Conservation (phyloP, 2,888 invertebrate genomes). For the Acrobasis repandana region DNA sequence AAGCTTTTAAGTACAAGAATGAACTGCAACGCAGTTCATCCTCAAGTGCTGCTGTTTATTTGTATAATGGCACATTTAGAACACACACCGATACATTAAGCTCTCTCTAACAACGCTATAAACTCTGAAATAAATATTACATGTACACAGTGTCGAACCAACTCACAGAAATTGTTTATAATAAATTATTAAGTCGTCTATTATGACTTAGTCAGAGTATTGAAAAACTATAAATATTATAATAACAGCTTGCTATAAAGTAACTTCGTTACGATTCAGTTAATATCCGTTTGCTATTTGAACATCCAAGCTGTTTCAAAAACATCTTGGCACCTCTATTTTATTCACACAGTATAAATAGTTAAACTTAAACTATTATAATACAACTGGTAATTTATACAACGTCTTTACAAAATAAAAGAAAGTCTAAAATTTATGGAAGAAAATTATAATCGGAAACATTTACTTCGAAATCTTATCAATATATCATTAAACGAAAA, state of each 20-base stretch:
- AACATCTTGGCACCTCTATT: constrained; percentile 11
- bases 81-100: constrained; percentile 63
- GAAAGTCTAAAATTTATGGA: background rate
- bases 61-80: constrained; percentile 62
- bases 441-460: too few relatives aligned
- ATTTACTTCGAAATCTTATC: too few relatives aligned
- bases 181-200: constrained; percentile 18
- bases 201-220: constrained; percentile 6
- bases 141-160: background rate
- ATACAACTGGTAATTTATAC: constrained; percentile 20
- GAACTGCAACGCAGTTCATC: constrained; percentile 15
- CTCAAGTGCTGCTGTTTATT: constrained; percentile 23
- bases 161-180: constrained; percentile 5
- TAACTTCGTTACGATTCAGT: background rate
- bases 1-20: constrained; percentile 48
- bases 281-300: background rate
- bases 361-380: constrained; percentile 23
- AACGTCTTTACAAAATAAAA: constrained; percentile 24
- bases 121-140: background rate
- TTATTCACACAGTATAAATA: constrained; percentile 7
- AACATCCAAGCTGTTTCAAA: constrained; percentile 21
- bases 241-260: constrained; percentile 3
- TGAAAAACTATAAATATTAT: background rate
- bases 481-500: too few relatives aligned
- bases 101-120: constrained; percentile 38